Evolutionary conservation across 2,797 vertebrate genomes (phyloP).

Genomic region (Syngnathus rostellatus): DNA sequence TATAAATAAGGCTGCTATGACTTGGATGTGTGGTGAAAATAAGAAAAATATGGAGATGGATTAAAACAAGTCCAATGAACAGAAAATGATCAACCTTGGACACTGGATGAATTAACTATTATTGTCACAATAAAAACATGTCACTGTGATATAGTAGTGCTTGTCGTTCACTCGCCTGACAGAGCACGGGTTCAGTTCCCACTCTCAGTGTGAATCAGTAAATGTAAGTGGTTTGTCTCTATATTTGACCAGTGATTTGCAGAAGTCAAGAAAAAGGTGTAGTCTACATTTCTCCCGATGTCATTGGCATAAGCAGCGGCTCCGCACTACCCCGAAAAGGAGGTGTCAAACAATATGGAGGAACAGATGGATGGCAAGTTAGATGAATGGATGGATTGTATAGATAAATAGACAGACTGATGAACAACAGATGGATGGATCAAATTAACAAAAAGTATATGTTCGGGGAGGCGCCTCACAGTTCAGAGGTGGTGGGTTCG

Average conservation of each 20-base stretch:
- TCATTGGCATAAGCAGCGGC: too few species aligned
- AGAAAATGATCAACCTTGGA: conserved; percentile 68
- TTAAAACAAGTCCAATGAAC: conserved; percentile 81
- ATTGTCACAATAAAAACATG: conserved; percentile 82
- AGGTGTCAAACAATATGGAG: too few species aligned
- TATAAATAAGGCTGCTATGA: conserved; percentile 83
- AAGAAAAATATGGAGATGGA: conserved; percentile 83
- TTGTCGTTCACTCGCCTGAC: neutral
- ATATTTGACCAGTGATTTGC: neutral
- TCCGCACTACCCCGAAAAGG: too few species aligned
- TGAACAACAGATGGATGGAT: too few species aligned
- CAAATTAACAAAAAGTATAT: too few species aligned
- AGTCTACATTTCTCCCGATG: neutral
- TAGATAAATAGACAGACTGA: too few species aligned
- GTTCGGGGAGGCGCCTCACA: too few species aligned
- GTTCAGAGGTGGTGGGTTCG: too few species aligned
- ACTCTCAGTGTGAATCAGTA: neutral
- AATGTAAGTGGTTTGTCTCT: neutral
- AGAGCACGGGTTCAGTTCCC: neutral
- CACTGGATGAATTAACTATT: conserved; percentile 79
- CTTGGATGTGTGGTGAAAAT: conserved; percentile 82
- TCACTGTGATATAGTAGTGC: conserved; percentile 48
- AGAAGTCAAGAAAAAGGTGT: neutral
- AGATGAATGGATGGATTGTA: too few species aligned
- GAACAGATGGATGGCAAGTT: too few species aligned